Percentiles rank a stretch among this genome's conserved stretches.
These are phyloP conservation scores for Caenorhabditis becei DNA, from an alignment of 2,888 invertebrate genomes.

Conservation along the genomic window DNA sequence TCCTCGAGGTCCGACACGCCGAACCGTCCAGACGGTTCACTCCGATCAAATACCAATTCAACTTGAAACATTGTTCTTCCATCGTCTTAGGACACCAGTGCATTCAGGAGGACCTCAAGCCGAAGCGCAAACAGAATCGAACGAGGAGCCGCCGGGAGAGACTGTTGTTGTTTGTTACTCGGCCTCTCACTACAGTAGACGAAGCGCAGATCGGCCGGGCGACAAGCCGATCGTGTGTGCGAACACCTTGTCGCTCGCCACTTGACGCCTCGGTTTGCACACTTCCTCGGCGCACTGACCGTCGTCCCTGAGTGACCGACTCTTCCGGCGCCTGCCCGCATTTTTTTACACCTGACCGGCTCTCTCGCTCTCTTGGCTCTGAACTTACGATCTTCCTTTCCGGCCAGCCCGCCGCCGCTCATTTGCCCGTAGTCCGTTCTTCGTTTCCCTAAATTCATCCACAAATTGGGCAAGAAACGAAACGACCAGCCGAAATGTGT, in stretches of 20 bases:
- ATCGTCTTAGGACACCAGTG: slow-evolving; percentile 1
- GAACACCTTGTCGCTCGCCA: slow-evolving; percentile 55
- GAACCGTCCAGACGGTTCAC: background rate
- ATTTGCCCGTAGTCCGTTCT: slow-evolving; percentile 7
- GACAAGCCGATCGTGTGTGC: slow-evolving; percentile 58
- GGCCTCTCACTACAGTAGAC: slow-evolving; percentile 40
- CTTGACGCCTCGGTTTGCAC: slow-evolving; percentile 58
- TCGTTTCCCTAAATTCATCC: slow-evolving; percentile 2
- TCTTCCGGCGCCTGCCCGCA: slow-evolving; percentile 20
- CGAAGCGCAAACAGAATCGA: slow-evolving; percentile 34
- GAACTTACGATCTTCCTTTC: slow-evolving; percentile 42
- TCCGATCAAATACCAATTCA: slow-evolving; percentile 19
- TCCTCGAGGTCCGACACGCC: background rate
- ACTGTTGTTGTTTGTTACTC: slow-evolving; percentile 58
- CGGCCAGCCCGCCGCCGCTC: background rate
- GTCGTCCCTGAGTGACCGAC: slow-evolving; percentile 35
- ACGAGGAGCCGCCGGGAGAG: slow-evolving; percentile 12
- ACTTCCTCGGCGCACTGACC: slow-evolving; percentile 28
- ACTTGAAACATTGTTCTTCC: slow-evolving; percentile 28
- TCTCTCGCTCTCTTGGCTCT: slow-evolving; percentile 5
- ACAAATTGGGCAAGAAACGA: slow-evolving; percentile 24
- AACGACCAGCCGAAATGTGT: slow-evolving; percentile 29
- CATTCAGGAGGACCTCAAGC: slow-evolving; percentile 24
- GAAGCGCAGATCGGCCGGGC: slow-evolving; percentile 26
- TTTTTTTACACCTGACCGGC: slow-evolving; percentile 47